Conservation (phyloP, 2,797 vertebrate genomes). For the Hydrolagus colliei region DNA sequence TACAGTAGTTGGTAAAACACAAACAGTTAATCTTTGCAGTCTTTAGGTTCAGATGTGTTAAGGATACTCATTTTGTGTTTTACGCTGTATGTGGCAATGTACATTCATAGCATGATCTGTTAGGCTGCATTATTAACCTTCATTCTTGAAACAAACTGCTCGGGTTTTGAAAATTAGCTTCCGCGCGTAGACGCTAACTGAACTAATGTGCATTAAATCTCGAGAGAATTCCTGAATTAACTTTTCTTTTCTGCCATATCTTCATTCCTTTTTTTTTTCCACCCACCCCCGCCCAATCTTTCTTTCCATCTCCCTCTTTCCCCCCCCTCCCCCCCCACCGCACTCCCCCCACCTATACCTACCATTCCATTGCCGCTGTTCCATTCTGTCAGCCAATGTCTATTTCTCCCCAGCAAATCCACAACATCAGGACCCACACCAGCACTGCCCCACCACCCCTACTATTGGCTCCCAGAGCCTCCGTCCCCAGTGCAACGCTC, state of each 20-base stretch:
- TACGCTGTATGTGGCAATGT: too few species aligned
- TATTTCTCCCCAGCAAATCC: constrained; percentile 78
- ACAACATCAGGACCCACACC: constrained; percentile 81
- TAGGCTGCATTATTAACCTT: not conserved
- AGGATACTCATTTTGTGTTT: too few species aligned
- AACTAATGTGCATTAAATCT: not conserved
- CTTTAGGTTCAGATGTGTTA: too few species aligned
- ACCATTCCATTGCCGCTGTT: constrained; percentile 4
- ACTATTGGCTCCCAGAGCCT: constrained; percentile 79
- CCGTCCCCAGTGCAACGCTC: constrained; percentile 78
- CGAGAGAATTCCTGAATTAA: not conserved
- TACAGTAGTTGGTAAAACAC: too few species aligned
- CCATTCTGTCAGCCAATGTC: constrained; percentile 61
- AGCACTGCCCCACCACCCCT: constrained; percentile 85
- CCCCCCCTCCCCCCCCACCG: not conserved
- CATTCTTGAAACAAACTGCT: not conserved
- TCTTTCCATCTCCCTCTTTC: not conserved
- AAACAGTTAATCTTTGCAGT: too few species aligned
- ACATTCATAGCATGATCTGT: too few species aligned
- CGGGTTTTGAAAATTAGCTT: not conserved
- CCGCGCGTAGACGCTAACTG: not conserved
- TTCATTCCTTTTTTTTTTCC: not conserved
- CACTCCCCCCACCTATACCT: not conserved
- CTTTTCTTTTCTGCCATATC: constrained; percentile 37
- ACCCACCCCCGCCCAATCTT: not conserved